Evolutionary conservation across 2,888 invertebrate species (phyloP), one percentile per base, ranked within the genome.

Genomic region (Agapostemon virescens): DNA sequence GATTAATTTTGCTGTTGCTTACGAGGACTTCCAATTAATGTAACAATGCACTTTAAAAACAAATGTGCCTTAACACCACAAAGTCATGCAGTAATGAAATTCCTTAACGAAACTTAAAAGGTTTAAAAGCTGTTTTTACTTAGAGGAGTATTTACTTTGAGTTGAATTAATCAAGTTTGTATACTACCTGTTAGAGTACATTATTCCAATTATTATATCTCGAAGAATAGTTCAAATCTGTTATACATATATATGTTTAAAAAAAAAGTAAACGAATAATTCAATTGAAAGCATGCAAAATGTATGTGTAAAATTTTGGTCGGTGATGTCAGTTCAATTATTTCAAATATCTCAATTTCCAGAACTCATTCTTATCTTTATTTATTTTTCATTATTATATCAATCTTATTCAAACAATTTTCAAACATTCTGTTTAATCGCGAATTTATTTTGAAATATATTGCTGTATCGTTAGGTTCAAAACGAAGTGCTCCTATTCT

Each of bases 271-370:
- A 42, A 68, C 49, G 2, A n/a, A 26, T 3, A 36, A 17, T 52
- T 33, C 2, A 42, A 64, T 17, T n/a, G 2, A 20, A 20, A 36
- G n/a, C n/a, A n/a, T n/a, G n/a, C 13, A 42, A 68, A 42, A 30
- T 5, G 52, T 17, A 15, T 58, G 26, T 20, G 36, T 69, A n/a
- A 69, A 67, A n/a, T 74, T 74, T n/a, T 61, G 83, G 88, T 88
- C 88, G 88, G 86, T 78, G 88, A 88, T 88, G 88, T 88, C 88
- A 87, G 88, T 87, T 68, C 49, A n/a, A 20, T 83, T 82, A 36
- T 74, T 81, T 82, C 42, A 74, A 69, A 79, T 70, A 40, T 75
- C 86, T 84, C 66, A 81, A 77, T 74, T 86, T 80, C 63, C 74
- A 42, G 23, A 81, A 82, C 66, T 78, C 77, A 82, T 84, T 69